Evolutionary conservation across 2,888 invertebrate genomes (phyloP), one percentile per base, ranked within the genome.

Genomic region (Thymelicus acteon): DNA sequence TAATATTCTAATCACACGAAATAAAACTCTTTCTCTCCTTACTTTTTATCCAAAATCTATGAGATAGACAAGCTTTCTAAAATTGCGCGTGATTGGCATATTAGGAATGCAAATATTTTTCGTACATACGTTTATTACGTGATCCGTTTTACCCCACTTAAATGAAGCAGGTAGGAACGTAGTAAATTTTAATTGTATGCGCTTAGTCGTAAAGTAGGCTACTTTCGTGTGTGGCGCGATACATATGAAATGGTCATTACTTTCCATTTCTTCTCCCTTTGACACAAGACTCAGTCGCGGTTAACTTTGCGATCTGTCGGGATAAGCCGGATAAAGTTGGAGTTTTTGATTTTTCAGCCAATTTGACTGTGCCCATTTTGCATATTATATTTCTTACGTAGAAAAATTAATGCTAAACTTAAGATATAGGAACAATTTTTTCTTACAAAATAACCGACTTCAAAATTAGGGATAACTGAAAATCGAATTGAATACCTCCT

Each of bases 171-270:
- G 62, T 44, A 60, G 37, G 47, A 44, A 62, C 62, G 68, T 37
- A 60, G 52, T 61, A 54, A 54, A 54, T 69, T 67, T 67, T 69
- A 69, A 69, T 69, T 69, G 62, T 62, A 69, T 69, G 62, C 63
- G 69, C n/a, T 63, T 69, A 69, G 69, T 10, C 44, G n/a, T 7
- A 0, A 67, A 52, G 69, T 69, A 62, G 63, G 69, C 37, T 63
- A 58, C 69, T 69, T 69, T 69, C 69, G 63, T 63, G 37, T 57
- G 69, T 57, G 62, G 10, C 69, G 67, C 44, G 63, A 44, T 63
- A 69, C 63, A 69, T 63, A 63, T 63, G 47, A 69, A 69, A 58
- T 69, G 60, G 39, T 37, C 52, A 37, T 48, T 63, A 58, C 69
- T 69, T 69, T 69, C 69, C 58, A 58, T 37, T 58, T 58, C 37